Base-by-base conservation (phyloP, 2,888 invertebrate species). In the Epinotia nisella region DNA sequence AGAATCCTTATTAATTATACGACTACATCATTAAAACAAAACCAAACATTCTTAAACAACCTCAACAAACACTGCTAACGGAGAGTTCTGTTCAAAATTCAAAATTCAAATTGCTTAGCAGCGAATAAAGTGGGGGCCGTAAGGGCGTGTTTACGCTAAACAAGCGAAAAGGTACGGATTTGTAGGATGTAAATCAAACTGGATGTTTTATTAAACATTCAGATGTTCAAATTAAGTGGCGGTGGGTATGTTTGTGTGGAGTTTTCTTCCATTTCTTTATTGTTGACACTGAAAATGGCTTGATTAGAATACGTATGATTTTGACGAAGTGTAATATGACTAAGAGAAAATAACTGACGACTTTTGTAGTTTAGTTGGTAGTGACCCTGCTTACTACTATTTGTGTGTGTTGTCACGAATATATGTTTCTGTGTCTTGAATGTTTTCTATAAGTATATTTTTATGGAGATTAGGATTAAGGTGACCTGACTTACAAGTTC, bases 171-270 rank as follows among this genome's bases (percentile, higher is more conserved):
- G 92, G 92, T 92, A 90, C 88, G 86, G 91, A 90, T 91, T 91
- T 90, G 89, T 87, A 85, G 84, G 84, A 91, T 90, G 91, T 92
- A 92, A 93, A 93, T 93, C 93, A 91, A 92, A 90, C 85, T 87
- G 87, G 88, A 90, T 93, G 92, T 92, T 93, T 92, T 93, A 92
- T 93, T 92, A 93, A 93, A 92, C 92, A 91, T 90, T 89, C 87
- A 87, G 90, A 89, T 92, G 92, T 93, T 92, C 91, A 93, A 93
- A 93, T 93, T 91, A 92, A 91, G 90, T 89, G 89, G 89, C 90
- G 88, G 88, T 89, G 77, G 90, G 74, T 85, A 75, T 10, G 65
- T 7, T 70, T 61, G 59, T 76, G 71, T 84, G 87, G 91, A 90
- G 77, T 70, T 81, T 74, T 68, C 55, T 45, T 29, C 13, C 19